Percentiles rank a stretch among this genome's conserved stretches.
phyloP scores from a whole-genome alignment of 2,888 invertebrate genomes.

The Andrena marginata region DNA sequence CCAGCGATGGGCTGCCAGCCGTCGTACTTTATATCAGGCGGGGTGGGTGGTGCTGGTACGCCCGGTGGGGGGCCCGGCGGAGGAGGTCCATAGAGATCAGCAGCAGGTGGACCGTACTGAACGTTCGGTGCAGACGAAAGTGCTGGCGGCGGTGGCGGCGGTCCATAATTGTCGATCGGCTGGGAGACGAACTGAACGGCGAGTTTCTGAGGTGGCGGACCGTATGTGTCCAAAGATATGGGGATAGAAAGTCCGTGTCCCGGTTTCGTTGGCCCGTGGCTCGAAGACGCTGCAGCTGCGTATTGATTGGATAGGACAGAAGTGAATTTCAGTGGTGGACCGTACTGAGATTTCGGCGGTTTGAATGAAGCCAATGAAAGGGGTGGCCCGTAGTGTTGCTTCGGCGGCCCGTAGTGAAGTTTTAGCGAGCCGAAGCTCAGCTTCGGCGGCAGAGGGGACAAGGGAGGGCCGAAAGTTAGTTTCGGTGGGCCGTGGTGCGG shows the following conservation, averaged over 20 bases:
- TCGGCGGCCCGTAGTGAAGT: slow-evolving; percentile 83
- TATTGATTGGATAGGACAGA: slow-evolving; percentile 84
- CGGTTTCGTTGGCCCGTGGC: slow-evolving; percentile 62
- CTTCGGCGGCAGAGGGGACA: slow-evolving; percentile 50
- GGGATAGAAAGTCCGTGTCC: slow-evolving; percentile 78
- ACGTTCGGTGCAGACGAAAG: not conserved
- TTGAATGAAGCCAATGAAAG: slow-evolving; percentile 61
- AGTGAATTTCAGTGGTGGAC: slow-evolving; percentile 75
- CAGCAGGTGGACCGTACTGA: slow-evolving; percentile 80
- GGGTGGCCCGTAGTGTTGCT: slow-evolving; percentile 73
- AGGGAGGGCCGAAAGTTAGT: slow-evolving; percentile 79
- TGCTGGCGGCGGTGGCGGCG: slow-evolving; percentile 67
- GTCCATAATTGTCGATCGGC: slow-evolving; percentile 77
- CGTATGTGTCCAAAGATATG: slow-evolving; percentile 80
- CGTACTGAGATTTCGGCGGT: slow-evolving; percentile 84
- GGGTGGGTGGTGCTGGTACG: slow-evolving; percentile 91
- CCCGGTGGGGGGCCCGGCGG: slow-evolving; percentile 89
- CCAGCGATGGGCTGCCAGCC: slow-evolving; percentile 95
- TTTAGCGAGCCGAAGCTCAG: slow-evolving; percentile 84
- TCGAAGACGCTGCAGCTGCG: slow-evolving; percentile 54
- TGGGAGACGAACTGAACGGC: slow-evolving; percentile 69
- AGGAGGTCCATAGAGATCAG: slow-evolving; percentile 87
- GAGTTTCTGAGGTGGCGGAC: slow-evolving; percentile 79
- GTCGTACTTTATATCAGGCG: slow-evolving; percentile 91
- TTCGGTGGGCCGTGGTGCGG: slow-evolving; percentile 85